Percentiles rank a stretch among this genome's conserved stretches.
phyloP scores from a whole-genome alignment of 1,140 invertebrate species.

The Batillaria attramentaria region DNA sequence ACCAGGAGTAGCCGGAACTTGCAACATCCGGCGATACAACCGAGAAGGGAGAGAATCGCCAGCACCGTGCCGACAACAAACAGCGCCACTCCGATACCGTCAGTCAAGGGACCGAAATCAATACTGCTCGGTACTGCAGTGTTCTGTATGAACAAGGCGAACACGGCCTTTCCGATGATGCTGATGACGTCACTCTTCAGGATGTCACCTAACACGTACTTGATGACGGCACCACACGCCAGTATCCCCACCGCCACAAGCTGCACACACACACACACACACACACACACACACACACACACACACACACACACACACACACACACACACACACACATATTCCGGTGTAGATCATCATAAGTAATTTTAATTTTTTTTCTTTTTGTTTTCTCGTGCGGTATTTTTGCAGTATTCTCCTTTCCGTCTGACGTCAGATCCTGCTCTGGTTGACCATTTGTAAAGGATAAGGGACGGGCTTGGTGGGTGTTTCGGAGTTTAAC shows the following conservation, averaged over 20 bases:
- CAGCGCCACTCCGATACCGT: neutral
- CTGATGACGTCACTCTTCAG: neutral
- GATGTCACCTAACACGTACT: neutral
- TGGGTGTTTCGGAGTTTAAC: neutral
- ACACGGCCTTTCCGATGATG: neutral
- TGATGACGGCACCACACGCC: neutral
- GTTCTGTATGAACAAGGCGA: neutral
- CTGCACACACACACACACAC: slow-evolving; percentile 14
- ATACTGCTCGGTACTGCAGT: neutral
- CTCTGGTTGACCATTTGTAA: neutral
- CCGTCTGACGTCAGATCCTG: neutral
- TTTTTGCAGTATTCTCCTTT: neutral
- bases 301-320: slow-evolving; percentile 3
- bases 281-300: slow-evolving; percentile 16
- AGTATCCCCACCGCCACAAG: neutral
- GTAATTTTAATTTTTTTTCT: neutral
- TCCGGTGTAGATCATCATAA: neutral
- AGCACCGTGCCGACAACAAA: neutral
- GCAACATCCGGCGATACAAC: neutral
- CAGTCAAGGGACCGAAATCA: neutral
- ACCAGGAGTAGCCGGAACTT: neutral
- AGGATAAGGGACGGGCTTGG: neutral
- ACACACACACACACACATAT: slow-evolving; percentile 23
- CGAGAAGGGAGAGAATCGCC: neutral
- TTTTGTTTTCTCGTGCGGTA: neutral